Base-by-base conservation (phyloP, 2,113 vertebrate genomes). In the Neoarius graeffei region DNA sequence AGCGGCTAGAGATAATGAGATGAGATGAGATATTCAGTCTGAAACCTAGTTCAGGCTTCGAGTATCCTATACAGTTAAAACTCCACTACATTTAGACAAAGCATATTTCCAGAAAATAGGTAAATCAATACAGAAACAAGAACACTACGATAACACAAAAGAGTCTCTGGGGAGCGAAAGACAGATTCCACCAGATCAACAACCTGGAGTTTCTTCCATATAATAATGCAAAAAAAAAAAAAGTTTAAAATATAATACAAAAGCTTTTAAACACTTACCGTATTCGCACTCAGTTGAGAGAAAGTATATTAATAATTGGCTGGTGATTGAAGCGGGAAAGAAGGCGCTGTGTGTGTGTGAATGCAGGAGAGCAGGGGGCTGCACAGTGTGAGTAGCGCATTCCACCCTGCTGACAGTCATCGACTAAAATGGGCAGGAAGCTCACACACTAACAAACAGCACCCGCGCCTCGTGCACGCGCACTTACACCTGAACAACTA, bases 391-490 rank as follows among this genome's bases (percentile, higher is more conserved):
- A 88, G 91, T 66, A 66, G 85, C 92, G 91, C 95, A 95, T 95
- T 95, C 94, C 93, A 86, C 89, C 23, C 85, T 85, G 91, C 91
- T 94, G 93, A 95, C 93, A 93, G 90, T 73, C 89, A 89, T 83
- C 73, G 93, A 94, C 95, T 93, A 94, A 95, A 94, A 95, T 92
- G 94, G 95, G 91, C 93, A 94, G 91, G 89, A 91, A 87, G 86
- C 59, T 23, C 67, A 85, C 69, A 87, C 90, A 88, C 89, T 69
- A 52, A 84, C 64, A 81, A 86, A 59, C 90, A 69, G 62, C 35
- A 14, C 87, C 42, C 76, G 86, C 67, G n/a, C 60, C 20, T 77
- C 59, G 57, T 17, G 4, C 50, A 5, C 2, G 35, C 88, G 88
- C 92, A 90, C 54, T 25, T 56, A 27, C 27, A 23, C 66, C 19